These are phyloP conservation scores for Catagonus wagneri DNA, from an alignment of 2,113 vertebrate genomes.

Conservation along the genomic window DNA sequence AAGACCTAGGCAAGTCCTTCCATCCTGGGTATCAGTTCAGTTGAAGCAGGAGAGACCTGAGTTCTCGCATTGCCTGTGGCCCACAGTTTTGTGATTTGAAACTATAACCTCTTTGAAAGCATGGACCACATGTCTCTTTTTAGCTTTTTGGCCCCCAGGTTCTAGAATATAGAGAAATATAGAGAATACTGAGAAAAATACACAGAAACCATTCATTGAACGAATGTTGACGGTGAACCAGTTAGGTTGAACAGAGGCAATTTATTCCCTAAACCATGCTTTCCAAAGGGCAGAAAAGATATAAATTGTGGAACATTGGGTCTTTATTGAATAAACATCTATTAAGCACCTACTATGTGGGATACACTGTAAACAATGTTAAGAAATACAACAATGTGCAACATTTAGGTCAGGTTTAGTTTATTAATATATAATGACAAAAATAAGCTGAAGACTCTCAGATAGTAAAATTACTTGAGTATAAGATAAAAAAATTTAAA, in stretches of 20 bases:
- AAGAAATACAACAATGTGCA: background rate
- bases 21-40: background rate
- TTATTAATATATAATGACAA: background rate
- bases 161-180: background rate
- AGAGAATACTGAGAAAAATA: background rate
- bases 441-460: background rate
- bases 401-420: background rate
- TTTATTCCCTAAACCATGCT: conserved; percentile 4
- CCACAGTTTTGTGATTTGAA: conserved; percentile 16
- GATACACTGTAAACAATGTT: background rate
- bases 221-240: background rate
- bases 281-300: background rate
- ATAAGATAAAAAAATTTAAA: background rate
- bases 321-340: background rate
- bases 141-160: background rate
- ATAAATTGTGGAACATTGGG: background rate
- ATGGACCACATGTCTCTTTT: background rate
- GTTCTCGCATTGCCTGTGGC: background rate
- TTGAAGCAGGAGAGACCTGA: background rate
- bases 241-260: background rate
- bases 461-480: background rate
- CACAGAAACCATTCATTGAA: background rate
- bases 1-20: background rate
- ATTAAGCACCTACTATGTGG: background rate
- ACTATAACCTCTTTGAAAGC: background rate